Evolutionary conservation across 2,113 vertebrate species (phyloP).

Genomic region (Labrus mixtus): DNA sequence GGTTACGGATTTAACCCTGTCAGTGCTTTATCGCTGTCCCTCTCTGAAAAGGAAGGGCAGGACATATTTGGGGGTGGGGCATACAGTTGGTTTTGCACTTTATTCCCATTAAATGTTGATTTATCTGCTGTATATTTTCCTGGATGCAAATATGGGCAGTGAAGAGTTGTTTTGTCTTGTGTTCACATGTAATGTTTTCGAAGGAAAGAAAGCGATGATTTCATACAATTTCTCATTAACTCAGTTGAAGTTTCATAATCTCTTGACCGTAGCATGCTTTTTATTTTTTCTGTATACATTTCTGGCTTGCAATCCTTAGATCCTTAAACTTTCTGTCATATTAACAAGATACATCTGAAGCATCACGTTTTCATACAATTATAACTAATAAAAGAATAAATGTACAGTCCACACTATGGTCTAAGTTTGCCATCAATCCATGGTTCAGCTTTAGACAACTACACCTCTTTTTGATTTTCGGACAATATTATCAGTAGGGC

Average conservation of each 20-base stretch:
- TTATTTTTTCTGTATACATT: slow-evolving; percentile 3
- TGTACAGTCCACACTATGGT: no score
- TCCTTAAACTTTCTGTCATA: neutral
- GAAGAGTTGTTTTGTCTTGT: neutral
- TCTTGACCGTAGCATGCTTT: neutral
- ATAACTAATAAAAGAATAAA: no score
- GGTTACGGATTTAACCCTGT: slow-evolving; percentile 55
- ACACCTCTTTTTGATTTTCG: no score
- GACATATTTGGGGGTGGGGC: slow-evolving; percentile 11
- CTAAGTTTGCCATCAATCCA: no score
- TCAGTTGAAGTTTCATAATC: no score
- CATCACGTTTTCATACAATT: no score
- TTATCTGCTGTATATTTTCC: neutral
- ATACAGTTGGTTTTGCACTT: slow-evolving; percentile 8
- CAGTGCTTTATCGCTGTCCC: slow-evolving; percentile 20
- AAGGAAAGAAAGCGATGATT: no score
- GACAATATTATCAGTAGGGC: no score
- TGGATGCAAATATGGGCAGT: neutral
- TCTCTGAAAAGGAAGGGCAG: slow-evolving; percentile 37
- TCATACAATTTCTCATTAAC: neutral
- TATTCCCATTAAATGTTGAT: slow-evolving; percentile 20
- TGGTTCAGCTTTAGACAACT: no score
- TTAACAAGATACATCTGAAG: slow-evolving; percentile 13
- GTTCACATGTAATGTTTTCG: neutral
- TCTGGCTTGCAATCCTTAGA: slow-evolving; percentile 2